Evolutionary conservation across 2,888 invertebrate species (phyloP).

Genomic region (Ornithoptera priamus): DNA sequence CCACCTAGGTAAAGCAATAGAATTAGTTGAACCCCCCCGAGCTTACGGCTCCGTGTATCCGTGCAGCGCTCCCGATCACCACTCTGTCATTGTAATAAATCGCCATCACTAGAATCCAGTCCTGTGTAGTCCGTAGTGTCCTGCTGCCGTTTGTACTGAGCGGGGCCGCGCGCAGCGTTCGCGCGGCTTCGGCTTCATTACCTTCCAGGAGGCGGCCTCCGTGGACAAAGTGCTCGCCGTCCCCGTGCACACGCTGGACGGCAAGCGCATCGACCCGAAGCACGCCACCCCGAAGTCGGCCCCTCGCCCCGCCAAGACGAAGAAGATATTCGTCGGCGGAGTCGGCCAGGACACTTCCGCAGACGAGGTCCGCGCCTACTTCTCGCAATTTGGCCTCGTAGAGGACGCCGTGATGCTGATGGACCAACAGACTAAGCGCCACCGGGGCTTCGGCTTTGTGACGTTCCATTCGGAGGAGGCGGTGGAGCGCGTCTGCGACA

Average conservation of each 20-base stretch:
- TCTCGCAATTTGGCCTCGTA: conserved; percentile 93
- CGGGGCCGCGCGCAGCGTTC: conserved; percentile 87
- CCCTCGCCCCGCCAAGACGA: conserved; percentile 92
- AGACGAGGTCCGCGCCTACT: conserved; percentile 94
- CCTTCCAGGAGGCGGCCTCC: conserved; percentile 93
- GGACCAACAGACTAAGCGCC: conserved; percentile 96
- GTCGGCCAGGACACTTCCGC: conserved; percentile 95
- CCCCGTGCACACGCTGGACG: conserved; percentile 93
- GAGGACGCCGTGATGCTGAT: conserved; percentile 96
- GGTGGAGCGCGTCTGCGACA: conserved; percentile 95
- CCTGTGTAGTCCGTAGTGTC: not conserved
- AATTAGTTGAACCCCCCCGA: not conserved
- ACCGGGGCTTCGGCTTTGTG: conserved; percentile 94
- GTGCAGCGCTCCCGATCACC: conserved; percentile 1
- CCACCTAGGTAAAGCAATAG: not conserved
- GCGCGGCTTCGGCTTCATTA: conserved; percentile 96
- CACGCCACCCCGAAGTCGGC: conserved; percentile 95
- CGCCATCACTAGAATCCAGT: conserved; percentile 3
- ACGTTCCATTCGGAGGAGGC: conserved; percentile 95
- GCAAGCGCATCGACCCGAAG: conserved; percentile 96
- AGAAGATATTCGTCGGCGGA: conserved; percentile 95
- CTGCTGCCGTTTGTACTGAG: conserved; percentile 30
- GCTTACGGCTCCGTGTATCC: conserved; percentile 1
- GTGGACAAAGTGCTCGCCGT: conserved; percentile 95
- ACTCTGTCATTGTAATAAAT: conserved; percentile 2